Base-by-base conservation (phyloP, 2,888 invertebrate species). In the Acleris holmiana region DNA sequence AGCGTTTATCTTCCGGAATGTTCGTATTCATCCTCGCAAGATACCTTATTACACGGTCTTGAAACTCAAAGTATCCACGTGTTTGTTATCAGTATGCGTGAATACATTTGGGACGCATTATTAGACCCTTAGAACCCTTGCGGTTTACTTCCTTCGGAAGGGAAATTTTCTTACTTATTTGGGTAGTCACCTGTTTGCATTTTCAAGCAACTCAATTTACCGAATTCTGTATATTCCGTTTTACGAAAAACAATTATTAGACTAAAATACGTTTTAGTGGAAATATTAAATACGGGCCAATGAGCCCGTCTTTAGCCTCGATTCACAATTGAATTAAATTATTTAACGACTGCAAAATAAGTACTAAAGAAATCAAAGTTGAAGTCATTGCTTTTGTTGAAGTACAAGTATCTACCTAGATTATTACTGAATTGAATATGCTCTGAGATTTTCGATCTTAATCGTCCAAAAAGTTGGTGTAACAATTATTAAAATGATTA, bases 21-120 rank as follows among this genome's bases (percentile, higher is more conserved):
- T 17, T 40, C 19, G 19, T 53, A 19, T 51, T 49, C 25, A 18
- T 63, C 59, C 60, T 54, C 53, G 60, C 57, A 40, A 47, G 54
- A 50, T 55, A 46, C 51, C 66, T 63, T 58, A 62, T 68, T 61
- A 68, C 64, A 66, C 58, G 62, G 59, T 68, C 67, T 59, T 57
- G 54, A 60, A 41, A 63, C 47, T 64, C 54, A 55, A 67, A 61
- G 68, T 53, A 61, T 66, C 67, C 55, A 18, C 62, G 48, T 65
- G 56, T 66, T 68, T 69, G 66, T 61, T 68, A 70, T 70, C 70
- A 62, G 63, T 56, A 50, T 49, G 19, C 56, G 49, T 62, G 60
- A 61, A 67, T 66, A 68, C 65, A 47, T 68, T 66, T 53, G 62
- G 67, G 65, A 58, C 66, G 51, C 63, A 61, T 68, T 66, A 68